A percentile compares a stretch with the other conserved stretches of the same genome.
These are phyloP conservation scores for Takifugu flavidus DNA, from an alignment of 2,113 vertebrate species.

Conservation along the genomic window DNA sequence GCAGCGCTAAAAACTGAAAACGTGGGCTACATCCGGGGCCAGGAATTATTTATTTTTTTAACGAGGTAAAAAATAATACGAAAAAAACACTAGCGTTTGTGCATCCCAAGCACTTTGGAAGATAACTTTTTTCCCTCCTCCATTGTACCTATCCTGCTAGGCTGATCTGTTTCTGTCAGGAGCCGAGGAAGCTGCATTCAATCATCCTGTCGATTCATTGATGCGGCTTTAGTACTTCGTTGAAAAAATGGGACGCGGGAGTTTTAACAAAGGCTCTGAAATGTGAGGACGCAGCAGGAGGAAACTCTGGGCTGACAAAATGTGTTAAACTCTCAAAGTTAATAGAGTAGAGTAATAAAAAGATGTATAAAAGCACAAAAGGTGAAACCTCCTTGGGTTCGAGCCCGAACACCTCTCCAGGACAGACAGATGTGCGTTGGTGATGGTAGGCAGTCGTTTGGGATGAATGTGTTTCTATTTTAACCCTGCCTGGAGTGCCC, in stretches of 20 bases:
- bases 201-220: constrained; percentile 19
- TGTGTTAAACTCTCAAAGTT: constrained; percentile 3
- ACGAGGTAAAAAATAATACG: too few relatives aligned
- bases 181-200: constrained; percentile 10
- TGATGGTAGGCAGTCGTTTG: constrained; percentile 52
- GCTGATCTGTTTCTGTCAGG: background rate
- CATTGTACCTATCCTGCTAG: background rate
- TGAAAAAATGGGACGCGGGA: constrained; percentile 16
- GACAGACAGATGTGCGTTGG: constrained; percentile 58
- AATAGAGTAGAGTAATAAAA: constrained; percentile 6
- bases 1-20: background rate
- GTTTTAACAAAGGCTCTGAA: constrained; percentile 19
- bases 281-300: constrained; percentile 23
- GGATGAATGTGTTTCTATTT: constrained; percentile 67
- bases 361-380: constrained; percentile 13
- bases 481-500: constrained; percentile 42
- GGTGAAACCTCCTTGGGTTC: constrained; percentile 38
- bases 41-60: too few relatives aligned
- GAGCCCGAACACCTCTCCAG: constrained; percentile 51
- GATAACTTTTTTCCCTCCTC: background rate
- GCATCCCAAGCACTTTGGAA: constrained; percentile 3
- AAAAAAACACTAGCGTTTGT: background rate
- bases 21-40: too few relatives aligned
- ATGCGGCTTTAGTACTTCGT: constrained; percentile 17
- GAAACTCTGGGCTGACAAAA: constrained; percentile 26